phyloP scores from a whole-genome alignment of 2,113 vertebrate species.

The Ophiodon elongatus region DNA sequence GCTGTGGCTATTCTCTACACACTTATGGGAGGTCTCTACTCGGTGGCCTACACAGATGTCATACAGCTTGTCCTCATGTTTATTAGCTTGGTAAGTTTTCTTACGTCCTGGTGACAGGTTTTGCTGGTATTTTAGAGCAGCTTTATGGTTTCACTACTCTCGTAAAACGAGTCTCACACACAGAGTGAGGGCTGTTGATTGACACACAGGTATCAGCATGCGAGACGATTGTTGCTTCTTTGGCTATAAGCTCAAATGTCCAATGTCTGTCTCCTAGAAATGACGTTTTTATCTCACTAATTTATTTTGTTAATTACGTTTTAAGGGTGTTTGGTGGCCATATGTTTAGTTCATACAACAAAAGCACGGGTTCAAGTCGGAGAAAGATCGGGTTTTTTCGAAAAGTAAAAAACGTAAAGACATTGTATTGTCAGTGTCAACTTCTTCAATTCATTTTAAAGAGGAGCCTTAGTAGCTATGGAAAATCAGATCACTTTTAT shows the following conservation, averaged over 20 bases:
- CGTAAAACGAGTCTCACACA: not conserved
- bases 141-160: not conserved
- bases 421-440: not conserved
- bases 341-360: too few relatives aligned
- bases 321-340: too few relatives aligned
- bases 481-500: not conserved
- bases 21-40: constrained; percentile 68
- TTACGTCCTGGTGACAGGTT: not conserved
- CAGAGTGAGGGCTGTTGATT: not conserved
- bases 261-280: not conserved
- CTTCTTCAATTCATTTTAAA: not conserved
- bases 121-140: not conserved
- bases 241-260: not conserved
- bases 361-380: not conserved
- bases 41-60: constrained; percentile 67
- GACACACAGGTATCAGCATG: not conserved
- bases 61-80: constrained; percentile 63
- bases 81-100: constrained; percentile 52
- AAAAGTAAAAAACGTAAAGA: not conserved
- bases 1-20: constrained; percentile 62
- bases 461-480: not conserved
- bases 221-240: not conserved
- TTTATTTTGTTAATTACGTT: too few relatives aligned
- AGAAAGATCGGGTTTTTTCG: not conserved
- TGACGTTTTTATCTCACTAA: not conserved